Evolutionary conservation across 2,113 vertebrate species (phyloP).

Genomic region (Brienomyrus longianalis): DNA sequence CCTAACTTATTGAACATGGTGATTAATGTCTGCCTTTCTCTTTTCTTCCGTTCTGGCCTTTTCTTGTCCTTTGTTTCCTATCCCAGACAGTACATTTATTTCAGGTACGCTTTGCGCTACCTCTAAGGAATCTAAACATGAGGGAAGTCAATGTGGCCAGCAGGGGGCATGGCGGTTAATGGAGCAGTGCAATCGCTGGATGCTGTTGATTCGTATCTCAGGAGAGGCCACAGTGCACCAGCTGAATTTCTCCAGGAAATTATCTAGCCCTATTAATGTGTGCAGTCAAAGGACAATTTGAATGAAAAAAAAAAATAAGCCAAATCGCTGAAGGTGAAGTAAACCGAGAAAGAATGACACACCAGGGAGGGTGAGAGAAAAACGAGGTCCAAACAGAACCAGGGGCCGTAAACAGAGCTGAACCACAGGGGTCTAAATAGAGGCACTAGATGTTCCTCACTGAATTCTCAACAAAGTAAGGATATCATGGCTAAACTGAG

Average conservation of each 20-base stretch:
- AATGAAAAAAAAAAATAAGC: constrained; percentile 27
- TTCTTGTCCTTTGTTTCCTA: constrained; percentile 23
- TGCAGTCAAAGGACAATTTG: not conserved
- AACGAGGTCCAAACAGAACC: not conserved
- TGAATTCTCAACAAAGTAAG: constrained; percentile 30
- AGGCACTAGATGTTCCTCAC: constrained; percentile 18
- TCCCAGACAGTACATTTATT: constrained; percentile 34
- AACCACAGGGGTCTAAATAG: not conserved
- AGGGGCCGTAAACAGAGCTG: constrained; percentile 22
- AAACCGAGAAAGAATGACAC: not conserved
- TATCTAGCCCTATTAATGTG: not conserved
- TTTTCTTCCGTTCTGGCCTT: constrained; percentile 11
- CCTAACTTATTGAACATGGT: constrained; percentile 32
- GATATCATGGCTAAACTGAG: constrained; percentile 9
- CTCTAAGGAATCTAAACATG: constrained; percentile 39
- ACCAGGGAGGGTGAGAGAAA: not conserved
- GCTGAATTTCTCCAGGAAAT: not conserved
- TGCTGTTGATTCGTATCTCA: not conserved
- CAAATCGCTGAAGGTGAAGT: constrained; percentile 33
- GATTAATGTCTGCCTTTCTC: constrained; percentile 40
- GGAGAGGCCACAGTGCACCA: not conserved
- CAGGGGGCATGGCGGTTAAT: not conserved
- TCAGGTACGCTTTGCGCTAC: constrained; percentile 19
- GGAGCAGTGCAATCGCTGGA: not conserved
- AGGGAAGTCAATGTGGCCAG: constrained; percentile 33